A percentile compares a stretch with the other conserved stretches of the same genome.
Evolutionary conservation across 1,140 invertebrate species (phyloP).

Genomic region (Gyrodactylus salaris): DNA sequence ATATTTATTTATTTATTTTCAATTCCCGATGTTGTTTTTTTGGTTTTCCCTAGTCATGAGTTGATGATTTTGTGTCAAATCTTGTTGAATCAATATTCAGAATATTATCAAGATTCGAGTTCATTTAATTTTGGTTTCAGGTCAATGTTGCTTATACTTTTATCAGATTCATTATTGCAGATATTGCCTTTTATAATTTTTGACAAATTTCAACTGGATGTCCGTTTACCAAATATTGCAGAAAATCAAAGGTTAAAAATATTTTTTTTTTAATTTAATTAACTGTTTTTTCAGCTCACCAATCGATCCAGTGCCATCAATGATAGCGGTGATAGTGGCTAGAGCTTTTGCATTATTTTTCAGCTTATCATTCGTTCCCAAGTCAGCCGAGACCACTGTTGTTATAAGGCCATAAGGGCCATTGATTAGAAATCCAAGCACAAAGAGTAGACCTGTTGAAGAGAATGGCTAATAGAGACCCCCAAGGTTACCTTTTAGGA

Average conservation of each 20-base stretch:
- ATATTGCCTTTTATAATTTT: not conserved
- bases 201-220: not conserved
- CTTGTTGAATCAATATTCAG: no score
- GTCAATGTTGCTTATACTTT: not conserved
- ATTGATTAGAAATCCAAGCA: constrained; percentile 50
- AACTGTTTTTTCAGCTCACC: constrained; percentile 27
- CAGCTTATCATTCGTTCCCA: constrained; percentile 50
- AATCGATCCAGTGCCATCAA: constrained; percentile 70
- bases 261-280: no score
- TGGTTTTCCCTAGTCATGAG: no score
- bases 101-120: not conserved
- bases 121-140: not conserved
- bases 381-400: constrained; percentile 64
- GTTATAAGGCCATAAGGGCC: constrained; percentile 78
- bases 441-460: constrained; percentile 28
- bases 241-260: no score
- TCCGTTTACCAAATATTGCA: not conserved
- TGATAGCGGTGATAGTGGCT: constrained; percentile 74
- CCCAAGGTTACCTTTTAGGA: not conserved
- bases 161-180: not conserved
- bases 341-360: constrained; percentile 50
- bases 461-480: no score
- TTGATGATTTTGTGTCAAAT: no score
- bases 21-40: no score
- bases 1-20: no score